phyloP scores from a whole-genome alignment of 2,113 vertebrate genomes.

The Thunnus thynnus region DNA sequence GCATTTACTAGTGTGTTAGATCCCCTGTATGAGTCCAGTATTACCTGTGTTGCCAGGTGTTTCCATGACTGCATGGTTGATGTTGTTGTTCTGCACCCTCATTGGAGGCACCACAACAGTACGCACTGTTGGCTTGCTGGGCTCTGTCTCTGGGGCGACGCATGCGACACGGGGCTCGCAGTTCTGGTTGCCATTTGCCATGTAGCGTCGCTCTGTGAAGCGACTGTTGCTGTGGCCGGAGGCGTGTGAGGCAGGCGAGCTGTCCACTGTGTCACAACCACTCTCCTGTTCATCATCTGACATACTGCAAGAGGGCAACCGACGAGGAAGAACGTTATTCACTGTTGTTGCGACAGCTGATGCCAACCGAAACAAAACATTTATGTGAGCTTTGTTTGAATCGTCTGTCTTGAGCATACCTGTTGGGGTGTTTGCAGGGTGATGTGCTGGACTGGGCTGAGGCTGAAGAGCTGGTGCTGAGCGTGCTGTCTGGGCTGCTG shows the following conservation, averaged over 20 bases:
- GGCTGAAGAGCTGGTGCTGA: constrained; percentile 93
- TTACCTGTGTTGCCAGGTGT: constrained; percentile 89
- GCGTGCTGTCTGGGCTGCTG: constrained; percentile 96
- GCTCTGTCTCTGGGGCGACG: constrained; percentile 82
- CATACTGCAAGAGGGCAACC: constrained; percentile 85
- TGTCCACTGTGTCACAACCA: constrained; percentile 94
- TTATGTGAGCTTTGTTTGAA: background rate
- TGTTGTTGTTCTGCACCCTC: constrained; percentile 89
- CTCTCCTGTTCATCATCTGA: constrained; percentile 97
- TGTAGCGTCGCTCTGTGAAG: constrained; percentile 89
- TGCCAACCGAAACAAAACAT: background rate
- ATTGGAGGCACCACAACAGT: constrained; percentile 94
- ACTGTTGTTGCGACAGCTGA: background rate
- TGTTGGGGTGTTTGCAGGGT: constrained; percentile 95
- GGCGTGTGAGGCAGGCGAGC: constrained; percentile 92
- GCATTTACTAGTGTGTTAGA: background rate
- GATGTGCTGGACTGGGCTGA: constrained; percentile 93
- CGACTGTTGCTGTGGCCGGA: constrained; percentile 90
- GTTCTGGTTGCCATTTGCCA: constrained; percentile 89
- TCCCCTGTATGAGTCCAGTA: background rate
- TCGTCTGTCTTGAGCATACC: constrained; percentile 74
- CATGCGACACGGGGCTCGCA: constrained; percentile 80
- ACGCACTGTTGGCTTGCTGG: constrained; percentile 89
- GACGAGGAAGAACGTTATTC: background rate
- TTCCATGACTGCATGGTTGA: constrained; percentile 83